These are phyloP conservation scores for Lasioglossum albipes DNA, from an alignment of 1,140 invertebrate species.

Conservation along the genomic window DNA sequence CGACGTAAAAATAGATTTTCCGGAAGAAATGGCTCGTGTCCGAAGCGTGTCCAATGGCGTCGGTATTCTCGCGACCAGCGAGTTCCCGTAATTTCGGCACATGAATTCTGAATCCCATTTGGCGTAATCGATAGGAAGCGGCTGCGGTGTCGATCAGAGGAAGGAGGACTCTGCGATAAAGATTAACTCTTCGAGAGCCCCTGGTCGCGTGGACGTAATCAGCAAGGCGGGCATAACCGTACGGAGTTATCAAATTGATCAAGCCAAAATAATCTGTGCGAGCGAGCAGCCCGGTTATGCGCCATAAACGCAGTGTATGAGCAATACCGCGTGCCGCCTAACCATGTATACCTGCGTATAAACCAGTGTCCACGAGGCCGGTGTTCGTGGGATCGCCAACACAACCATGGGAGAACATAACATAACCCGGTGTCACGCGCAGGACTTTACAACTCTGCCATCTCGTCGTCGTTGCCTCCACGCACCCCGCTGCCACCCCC, in stretches of 20 bases:
- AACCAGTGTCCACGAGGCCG: constrained; percentile 60
- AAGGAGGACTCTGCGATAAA: constrained; percentile 40
- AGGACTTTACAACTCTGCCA: constrained; percentile 79
- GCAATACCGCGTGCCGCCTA: constrained; percentile 76
- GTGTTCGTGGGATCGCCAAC: constrained; percentile 59
- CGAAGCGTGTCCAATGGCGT: too few species aligned
- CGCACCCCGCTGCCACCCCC: constrained; percentile 24
- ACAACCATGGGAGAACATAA: constrained; percentile 73
- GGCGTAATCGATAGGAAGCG: constrained; percentile 18
- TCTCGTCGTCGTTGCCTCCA: constrained; percentile 71
- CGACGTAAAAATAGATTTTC: too few species aligned
- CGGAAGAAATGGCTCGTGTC: too few species aligned
- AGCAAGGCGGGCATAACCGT: constrained; percentile 72
- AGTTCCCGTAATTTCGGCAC: too few species aligned
- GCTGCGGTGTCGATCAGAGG: neutral
- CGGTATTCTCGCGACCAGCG: too few species aligned
- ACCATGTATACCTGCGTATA: constrained; percentile 71
- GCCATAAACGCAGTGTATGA: constrained; percentile 79
- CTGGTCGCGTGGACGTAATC: constrained; percentile 64
- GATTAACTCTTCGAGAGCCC: constrained; percentile 41
- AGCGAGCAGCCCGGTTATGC: constrained; percentile 76
- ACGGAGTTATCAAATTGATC: constrained; percentile 81
- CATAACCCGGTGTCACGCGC: constrained; percentile 78
- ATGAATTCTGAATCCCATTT: neutral
- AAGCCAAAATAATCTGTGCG: constrained; percentile 80